Conservation (phyloP, 2,113 vertebrate genomes). For the Rousettus leschenaultii region DNA sequence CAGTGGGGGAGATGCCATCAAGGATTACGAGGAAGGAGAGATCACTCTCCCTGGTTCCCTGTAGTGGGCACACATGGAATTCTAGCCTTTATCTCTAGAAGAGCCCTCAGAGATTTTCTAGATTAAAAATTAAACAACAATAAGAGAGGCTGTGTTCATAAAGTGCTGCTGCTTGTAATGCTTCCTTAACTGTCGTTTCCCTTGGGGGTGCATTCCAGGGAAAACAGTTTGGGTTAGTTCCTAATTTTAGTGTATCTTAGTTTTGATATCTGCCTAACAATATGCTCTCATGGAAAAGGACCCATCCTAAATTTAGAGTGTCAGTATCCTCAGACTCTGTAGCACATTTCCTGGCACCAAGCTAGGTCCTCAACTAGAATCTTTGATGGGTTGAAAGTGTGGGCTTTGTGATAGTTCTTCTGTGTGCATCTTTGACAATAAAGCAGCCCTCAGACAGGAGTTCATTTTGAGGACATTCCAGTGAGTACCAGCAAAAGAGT, state of each 20-base stretch:
- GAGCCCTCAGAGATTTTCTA: background rate
- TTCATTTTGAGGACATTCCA: background rate
- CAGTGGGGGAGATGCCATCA: rapidly evolving
- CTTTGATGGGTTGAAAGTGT: background rate
- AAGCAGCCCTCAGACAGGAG: background rate
- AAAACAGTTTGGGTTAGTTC: rapidly evolving
- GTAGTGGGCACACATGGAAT: rapidly evolving
- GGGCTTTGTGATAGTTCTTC: background rate
- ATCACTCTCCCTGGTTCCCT: background rate
- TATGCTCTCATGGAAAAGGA: background rate
- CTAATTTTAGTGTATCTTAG: too few relatives aligned
- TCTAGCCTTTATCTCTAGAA: background rate
- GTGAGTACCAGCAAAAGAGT: background rate
- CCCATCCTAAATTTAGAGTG: background rate
- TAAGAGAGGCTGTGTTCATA: background rate
- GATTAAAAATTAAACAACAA: background rate
- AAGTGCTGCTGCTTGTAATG: rapidly evolving
- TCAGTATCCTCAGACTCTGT: background rate
- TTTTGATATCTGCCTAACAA: background rate
- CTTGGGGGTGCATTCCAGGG: rapidly evolving
- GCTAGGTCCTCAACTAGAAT: background rate
- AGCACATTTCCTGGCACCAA: background rate
- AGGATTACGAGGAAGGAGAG: background rate
- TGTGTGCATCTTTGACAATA: background rate
- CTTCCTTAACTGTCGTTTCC: background rate